These are phyloP conservation scores for Brachypterus glaber DNA, from an alignment of 2,888 invertebrate genomes.

Conservation along the genomic window DNA sequence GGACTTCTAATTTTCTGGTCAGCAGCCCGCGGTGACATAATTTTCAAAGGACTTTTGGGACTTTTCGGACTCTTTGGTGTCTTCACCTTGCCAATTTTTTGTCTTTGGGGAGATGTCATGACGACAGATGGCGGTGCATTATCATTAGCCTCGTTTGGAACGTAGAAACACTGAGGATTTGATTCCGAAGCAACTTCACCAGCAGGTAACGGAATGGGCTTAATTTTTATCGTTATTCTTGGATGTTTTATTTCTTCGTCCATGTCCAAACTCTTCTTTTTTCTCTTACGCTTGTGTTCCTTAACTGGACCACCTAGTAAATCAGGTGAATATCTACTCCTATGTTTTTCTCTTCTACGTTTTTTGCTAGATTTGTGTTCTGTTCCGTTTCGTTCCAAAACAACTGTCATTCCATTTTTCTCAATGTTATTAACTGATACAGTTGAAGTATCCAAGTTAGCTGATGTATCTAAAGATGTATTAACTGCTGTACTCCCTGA, in stretches of 20 bases:
- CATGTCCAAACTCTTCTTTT: slow-evolving; percentile 66
- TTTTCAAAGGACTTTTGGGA: slow-evolving; percentile 27
- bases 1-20: slow-evolving; percentile 9
- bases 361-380: slow-evolving; percentile 55
- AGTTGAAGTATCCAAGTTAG: no score
- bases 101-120: slow-evolving; percentile 10
- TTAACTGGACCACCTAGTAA: slow-evolving; percentile 56
- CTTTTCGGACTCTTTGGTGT: background rate
- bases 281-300: slow-evolving; percentile 71
- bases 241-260: slow-evolving; percentile 54
- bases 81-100: slow-evolving; percentile 4
- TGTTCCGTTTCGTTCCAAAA: slow-evolving; percentile 20
- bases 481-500: no score
- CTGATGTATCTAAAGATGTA: no score
- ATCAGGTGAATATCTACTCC: slow-evolving; percentile 57
- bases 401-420: slow-evolving; percentile 25
- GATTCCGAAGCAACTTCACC: slow-evolving; percentile 53
- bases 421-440: slow-evolving; percentile 20
- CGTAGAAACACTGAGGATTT: slow-evolving; percentile 73
- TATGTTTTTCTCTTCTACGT: slow-evolving; percentile 66
- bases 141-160: slow-evolving; percentile 57
- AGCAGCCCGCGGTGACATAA: slow-evolving; percentile 21
- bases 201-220: slow-evolving; percentile 68
- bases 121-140: slow-evolving; percentile 34
- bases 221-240: slow-evolving; percentile 76